Conservation (phyloP, 2,888 invertebrate genomes). For the Epirrita christyi region DNA sequence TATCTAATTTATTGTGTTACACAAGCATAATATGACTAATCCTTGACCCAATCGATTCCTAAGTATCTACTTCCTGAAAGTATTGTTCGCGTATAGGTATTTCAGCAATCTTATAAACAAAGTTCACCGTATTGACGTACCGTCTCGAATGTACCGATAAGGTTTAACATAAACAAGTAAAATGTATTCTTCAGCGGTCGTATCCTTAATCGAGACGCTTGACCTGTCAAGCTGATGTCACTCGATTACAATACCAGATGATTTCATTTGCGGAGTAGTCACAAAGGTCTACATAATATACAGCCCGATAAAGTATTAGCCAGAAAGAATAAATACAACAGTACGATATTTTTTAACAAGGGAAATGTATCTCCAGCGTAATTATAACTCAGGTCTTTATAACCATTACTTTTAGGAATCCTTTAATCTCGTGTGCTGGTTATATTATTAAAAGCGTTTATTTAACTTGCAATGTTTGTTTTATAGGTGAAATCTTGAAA, state of each 20-base stretch:
- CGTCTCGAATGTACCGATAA: slow-evolving; percentile 48
- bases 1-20: slow-evolving; percentile 7
- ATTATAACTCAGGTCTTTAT: not conserved
- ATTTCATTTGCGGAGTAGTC: slow-evolving; percentile 19
- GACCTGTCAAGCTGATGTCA: slow-evolving; percentile 42
- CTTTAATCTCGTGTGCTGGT: not conserved
- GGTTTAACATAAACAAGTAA: slow-evolving; percentile 44
- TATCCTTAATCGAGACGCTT: slow-evolving; percentile 36
- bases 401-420: not conserved
- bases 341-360: too few species aligned
- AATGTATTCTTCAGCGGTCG: slow-evolving; percentile 30
- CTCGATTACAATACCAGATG: slow-evolving; percentile 26
- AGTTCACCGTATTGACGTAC: slow-evolving; percentile 60
- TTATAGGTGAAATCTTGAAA: too few species aligned
- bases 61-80: slow-evolving; percentile 55
- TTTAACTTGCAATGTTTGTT: too few species aligned
- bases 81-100: slow-evolving; percentile 37
- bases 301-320: slow-evolving; percentile 7
- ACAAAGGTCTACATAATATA: slow-evolving; percentile 3
- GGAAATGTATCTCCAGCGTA: too few species aligned
- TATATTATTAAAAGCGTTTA: too few species aligned
- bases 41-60: slow-evolving; percentile 40
- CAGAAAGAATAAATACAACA: not conserved
- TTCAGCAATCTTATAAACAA: slow-evolving; percentile 45
- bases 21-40: slow-evolving; percentile 21